Percentiles rank a stretch among this genome's conserved stretches.
Evolutionary conservation across 2,113 vertebrate species (phyloP).

Genomic region (Saccopteryx leptura): DNA sequence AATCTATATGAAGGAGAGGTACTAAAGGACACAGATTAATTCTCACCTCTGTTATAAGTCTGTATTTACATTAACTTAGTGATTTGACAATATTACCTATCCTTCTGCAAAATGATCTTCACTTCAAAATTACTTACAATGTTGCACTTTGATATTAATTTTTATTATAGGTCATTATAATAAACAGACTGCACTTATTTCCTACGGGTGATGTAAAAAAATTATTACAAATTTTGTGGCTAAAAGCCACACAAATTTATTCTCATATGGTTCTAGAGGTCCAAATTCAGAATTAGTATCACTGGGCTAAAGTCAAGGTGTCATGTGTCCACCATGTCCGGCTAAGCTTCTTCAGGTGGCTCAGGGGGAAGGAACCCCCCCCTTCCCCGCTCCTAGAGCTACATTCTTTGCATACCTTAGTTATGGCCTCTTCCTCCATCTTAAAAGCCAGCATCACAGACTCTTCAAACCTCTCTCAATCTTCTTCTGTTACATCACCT

Average conservation of each 20-base stretch:
- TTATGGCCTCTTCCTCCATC: neutral
- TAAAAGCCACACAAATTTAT: neutral
- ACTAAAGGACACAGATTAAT: neutral
- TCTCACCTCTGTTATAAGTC: neutral
- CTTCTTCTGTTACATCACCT: neutral
- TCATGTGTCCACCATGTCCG: neutral
- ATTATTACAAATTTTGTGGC: neutral
- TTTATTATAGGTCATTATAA: constrained; percentile 10
- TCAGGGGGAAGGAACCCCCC: neutral
- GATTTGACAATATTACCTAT: neutral
- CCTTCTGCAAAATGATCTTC: neutral
- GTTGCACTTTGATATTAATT: neutral
- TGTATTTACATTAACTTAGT: neutral
- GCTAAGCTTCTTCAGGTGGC: neutral
- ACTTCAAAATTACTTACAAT: constrained; percentile 14
- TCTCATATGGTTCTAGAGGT: neutral
- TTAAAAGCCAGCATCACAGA: neutral
- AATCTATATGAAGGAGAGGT: neutral
- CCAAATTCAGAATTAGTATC: neutral
- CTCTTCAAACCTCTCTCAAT: neutral
- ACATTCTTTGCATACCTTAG: neutral
- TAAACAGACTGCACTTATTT: neutral
- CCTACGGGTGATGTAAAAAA: neutral
- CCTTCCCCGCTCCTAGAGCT: neutral
- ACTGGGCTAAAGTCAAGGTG: neutral